phyloP scores from a whole-genome alignment of 1,140 invertebrate genomes.

The Tribolium castaneum region DNA sequence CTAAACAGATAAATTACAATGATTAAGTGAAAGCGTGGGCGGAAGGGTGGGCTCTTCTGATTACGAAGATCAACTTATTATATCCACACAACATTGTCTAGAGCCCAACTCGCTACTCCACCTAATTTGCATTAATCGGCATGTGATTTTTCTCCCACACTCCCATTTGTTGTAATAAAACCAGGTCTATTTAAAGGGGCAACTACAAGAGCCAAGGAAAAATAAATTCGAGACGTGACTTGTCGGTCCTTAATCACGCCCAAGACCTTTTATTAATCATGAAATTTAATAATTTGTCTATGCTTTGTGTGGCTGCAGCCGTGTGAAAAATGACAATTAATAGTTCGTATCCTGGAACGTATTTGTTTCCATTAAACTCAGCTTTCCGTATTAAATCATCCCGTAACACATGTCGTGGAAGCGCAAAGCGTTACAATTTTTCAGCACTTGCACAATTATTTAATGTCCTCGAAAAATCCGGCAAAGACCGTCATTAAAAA shows the following conservation, averaged over 20 bases:
- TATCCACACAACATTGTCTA: conserved; percentile 1
- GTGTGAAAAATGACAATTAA: conserved; percentile 10
- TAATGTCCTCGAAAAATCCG: conserved; percentile 2
- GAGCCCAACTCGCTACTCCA: conserved; percentile 10
- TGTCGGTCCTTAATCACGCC: background rate
- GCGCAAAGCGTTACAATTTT: conserved; percentile 22
- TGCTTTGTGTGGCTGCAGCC: background rate
- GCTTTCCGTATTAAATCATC: conserved; percentile 26
- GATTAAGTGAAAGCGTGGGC: conserved; percentile 13
- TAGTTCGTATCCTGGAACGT: background rate
- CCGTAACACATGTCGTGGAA: background rate
- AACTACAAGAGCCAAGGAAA: no score
- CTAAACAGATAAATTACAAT: conserved; percentile 30
- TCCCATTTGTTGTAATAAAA: background rate
- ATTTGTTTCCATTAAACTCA: conserved; percentile 12
- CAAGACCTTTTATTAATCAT: background rate
- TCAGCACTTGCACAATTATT: conserved; percentile 5
- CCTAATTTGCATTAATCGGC: conserved; percentile 26
- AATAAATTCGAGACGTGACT: no score
- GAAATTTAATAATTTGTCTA: conserved; percentile 12
- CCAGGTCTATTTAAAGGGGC: no score
- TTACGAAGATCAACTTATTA: conserved; percentile 3
- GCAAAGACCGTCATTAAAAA: background rate
- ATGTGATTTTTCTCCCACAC: conserved; percentile 13
- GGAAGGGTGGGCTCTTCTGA: conserved; percentile 9